Percentiles rank a stretch among this genome's conserved stretches.
These are phyloP conservation scores for Calliphora vicina DNA, from an alignment of 1,140 invertebrate genomes.

Conservation along the genomic window DNA sequence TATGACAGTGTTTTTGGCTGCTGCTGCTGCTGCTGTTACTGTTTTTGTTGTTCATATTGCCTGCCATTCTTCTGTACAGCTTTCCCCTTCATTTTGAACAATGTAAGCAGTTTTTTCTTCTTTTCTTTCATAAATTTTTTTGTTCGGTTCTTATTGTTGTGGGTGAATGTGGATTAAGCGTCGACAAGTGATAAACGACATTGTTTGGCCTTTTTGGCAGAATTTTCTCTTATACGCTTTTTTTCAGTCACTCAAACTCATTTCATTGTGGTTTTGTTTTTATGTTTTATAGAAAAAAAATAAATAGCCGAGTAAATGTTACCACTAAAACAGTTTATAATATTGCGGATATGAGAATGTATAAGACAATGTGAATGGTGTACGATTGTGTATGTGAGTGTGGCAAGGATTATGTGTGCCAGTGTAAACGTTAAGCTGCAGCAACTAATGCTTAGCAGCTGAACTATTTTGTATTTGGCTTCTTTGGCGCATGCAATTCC, in stretches of 20 bases:
- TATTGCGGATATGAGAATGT: neutral
- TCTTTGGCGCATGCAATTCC: neutral
- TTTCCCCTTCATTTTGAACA: neutral
- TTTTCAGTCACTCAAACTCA: neutral
- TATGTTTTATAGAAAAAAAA: neutral
- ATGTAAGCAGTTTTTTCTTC: neutral
- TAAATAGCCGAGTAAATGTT: neutral
- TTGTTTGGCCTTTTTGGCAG: slow-evolving; percentile 28
- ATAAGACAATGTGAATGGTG: no score
- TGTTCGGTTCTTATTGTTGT: slow-evolving; percentile 3
- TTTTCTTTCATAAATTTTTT: neutral
- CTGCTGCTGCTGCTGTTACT: neutral
- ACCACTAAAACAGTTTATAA: slow-evolving; percentile 4
- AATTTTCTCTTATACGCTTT: slow-evolving; percentile 4
- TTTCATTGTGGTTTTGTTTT: neutral
- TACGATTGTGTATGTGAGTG: no score
- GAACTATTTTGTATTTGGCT: neutral
- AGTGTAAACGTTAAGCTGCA: neutral
- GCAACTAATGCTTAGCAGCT: neutral
- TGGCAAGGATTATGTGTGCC: no score
- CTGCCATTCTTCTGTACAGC: neutral
- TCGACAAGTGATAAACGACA: slow-evolving; percentile 29
- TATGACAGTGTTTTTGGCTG: neutral
- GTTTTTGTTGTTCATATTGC: neutral
- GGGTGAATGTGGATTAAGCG: slow-evolving; percentile 24